phyloP scores from a whole-genome alignment of 2,797 vertebrate species.

The Arctocebus calabarensis region DNA sequence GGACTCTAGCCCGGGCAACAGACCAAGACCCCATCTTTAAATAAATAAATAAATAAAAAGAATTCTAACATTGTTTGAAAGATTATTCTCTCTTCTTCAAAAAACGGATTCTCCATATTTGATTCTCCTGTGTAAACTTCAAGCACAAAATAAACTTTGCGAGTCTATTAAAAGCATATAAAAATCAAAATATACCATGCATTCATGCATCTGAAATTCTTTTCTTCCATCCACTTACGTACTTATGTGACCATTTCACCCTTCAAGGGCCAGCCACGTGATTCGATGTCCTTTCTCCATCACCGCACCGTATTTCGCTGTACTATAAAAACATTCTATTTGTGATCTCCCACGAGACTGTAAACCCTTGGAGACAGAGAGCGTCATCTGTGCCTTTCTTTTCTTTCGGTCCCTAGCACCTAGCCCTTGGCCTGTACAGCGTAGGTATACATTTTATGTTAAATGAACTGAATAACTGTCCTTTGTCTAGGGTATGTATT shows the following conservation, averaged over 20 bases:
- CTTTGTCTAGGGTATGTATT: conserved; percentile 54
- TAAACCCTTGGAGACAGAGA: conserved; percentile 5
- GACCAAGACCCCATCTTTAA: not conserved
- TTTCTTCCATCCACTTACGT: not conserved
- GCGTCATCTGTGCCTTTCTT: not conserved
- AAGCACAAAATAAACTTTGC: conserved; percentile 15
- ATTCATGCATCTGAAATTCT: not conserved
- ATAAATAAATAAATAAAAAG: not conserved
- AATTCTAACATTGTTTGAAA: not conserved
- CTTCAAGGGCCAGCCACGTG: not conserved
- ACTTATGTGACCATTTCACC: not conserved
- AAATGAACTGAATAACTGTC: not conserved
- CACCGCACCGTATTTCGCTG: not conserved
- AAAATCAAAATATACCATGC: not conserved
- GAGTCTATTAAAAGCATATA: not conserved
- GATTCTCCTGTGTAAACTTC: not conserved
- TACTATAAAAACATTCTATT: not conserved
- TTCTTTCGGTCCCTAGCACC: not conserved
- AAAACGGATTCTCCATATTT: not conserved
- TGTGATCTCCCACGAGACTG: not conserved
- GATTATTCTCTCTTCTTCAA: not conserved
- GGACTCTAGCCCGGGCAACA: not conserved
- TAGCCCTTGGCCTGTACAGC: not conserved
- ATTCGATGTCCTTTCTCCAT: not conserved
- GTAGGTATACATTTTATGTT: not conserved